phyloP scores from a whole-genome alignment of 2,888 invertebrate genomes.

The Hydrotaea cyrtoneurina region DNA sequence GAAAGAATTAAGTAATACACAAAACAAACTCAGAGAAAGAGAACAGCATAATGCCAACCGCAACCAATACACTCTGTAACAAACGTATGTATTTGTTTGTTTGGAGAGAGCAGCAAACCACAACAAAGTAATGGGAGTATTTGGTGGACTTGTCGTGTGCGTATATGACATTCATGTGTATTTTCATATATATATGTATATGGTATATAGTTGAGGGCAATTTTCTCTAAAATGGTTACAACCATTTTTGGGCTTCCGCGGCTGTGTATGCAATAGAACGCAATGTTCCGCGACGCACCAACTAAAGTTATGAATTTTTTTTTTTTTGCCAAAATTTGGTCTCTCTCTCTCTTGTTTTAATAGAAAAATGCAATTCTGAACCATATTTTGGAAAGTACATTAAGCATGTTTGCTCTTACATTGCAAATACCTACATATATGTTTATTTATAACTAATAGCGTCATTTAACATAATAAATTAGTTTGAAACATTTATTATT shows the following conservation, averaged over 20 bases:
- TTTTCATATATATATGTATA: background rate
- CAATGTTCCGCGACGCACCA: background rate
- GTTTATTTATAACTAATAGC: too few species aligned
- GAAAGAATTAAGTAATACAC: constrained; percentile 39
- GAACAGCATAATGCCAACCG: background rate
- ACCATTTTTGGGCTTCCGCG: constrained; percentile 18
- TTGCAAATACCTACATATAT: too few species aligned
- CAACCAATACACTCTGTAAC: background rate
- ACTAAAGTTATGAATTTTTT: background rate
- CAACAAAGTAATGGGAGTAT: background rate
- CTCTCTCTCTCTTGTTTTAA: background rate
- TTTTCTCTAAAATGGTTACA: background rate
- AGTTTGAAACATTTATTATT: too few species aligned
- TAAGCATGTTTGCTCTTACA: background rate
- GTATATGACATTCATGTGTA: background rate
- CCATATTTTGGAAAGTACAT: background rate
- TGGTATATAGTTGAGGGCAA: background rate
- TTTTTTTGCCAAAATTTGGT: too few species aligned
- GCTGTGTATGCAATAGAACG: background rate
- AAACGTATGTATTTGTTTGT: background rate
- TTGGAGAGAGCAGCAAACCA: background rate
- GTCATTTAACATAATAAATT: too few species aligned
- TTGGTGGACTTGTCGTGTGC: background rate
- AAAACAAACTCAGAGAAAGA: background rate
- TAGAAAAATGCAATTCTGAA: background rate